Conservation (phyloP, 2,113 vertebrate genomes). For the Tragulus kanchil region DNA sequence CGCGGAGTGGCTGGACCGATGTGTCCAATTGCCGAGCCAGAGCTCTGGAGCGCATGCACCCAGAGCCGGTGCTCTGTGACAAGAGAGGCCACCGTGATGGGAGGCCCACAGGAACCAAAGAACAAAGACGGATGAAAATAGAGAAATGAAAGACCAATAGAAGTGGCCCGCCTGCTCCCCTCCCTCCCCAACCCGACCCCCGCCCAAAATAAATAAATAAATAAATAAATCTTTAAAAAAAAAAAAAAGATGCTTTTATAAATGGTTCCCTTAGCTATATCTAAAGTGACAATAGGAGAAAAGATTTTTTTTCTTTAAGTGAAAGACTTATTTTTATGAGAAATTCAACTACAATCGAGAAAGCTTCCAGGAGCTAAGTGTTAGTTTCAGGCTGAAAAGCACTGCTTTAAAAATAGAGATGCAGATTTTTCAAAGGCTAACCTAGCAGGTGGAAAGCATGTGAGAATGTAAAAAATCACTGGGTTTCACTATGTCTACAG, state of each 20-base stretch:
- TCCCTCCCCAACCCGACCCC: no score
- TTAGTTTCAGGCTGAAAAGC: background rate
- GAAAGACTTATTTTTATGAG: background rate
- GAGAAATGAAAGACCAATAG: no score
- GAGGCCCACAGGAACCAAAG: no score
- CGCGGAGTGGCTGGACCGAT: no score
- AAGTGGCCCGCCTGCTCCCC: no score
- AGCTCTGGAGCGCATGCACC: no score
- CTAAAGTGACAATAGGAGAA: background rate
- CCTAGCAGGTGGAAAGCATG: background rate
- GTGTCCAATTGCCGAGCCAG: no score
- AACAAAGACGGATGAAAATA: no score
- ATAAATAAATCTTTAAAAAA: no score
- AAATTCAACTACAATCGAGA: background rate
- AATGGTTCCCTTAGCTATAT: background rate
- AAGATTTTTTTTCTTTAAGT: background rate
- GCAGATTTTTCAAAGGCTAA: slow-evolving; percentile 4
- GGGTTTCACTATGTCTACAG: background rate
- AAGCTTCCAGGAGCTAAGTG: background rate
- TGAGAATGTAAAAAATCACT: background rate
- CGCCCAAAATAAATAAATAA: no score
- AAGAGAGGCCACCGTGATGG: no score
- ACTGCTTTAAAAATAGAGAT: slow-evolving; percentile 10
- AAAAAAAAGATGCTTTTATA: background rate
- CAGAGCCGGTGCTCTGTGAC: no score